A percentile compares a stretch with the other conserved stretches of the same genome.
These are phyloP conservation scores for Cardiocondyla obscurior DNA, from an alignment of 1,140 invertebrate genomes.

Conservation along the genomic window DNA sequence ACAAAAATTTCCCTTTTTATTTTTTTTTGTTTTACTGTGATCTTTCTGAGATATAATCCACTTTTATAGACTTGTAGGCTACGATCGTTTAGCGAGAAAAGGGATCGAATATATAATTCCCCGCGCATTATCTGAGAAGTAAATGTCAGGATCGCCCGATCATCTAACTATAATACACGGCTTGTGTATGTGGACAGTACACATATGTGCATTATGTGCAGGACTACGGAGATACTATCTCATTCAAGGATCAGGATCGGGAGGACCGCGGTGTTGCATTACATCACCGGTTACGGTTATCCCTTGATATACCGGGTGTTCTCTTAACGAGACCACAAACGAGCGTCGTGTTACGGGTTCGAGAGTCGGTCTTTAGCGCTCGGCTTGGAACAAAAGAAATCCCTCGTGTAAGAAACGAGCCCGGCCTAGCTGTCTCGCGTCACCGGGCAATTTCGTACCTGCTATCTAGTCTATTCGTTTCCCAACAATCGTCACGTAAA, in stretches of 20 bases:
- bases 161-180: constrained; percentile 58
- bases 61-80: neutral
- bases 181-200: constrained; percentile 49
- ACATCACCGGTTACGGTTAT: constrained; percentile 80
- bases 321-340: constrained; percentile 78
- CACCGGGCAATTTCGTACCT: neutral
- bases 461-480: neutral
- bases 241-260: constrained; percentile 78
- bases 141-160: constrained; percentile 69
- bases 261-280: constrained; percentile 78
- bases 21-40: too few species aligned
- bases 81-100: neutral
- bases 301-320: constrained; percentile 79
- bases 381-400: constrained; percentile 21
- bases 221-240: constrained; percentile 77
- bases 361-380: constrained; percentile 32
- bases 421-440: neutral
- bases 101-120: constrained; percentile 14
- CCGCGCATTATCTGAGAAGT: constrained; percentile 34
- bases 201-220: constrained; percentile 67
- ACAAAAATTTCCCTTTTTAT: too few species aligned
- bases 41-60: neutral
- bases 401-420: neutral
- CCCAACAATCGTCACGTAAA: neutral
- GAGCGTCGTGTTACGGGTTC: constrained; percentile 75